A percentile compares a stretch with the other conserved stretches of the same genome.
Evolutionary conservation across 2,888 invertebrate species (phyloP).

Genomic region (Apodemia duryi): DNA sequence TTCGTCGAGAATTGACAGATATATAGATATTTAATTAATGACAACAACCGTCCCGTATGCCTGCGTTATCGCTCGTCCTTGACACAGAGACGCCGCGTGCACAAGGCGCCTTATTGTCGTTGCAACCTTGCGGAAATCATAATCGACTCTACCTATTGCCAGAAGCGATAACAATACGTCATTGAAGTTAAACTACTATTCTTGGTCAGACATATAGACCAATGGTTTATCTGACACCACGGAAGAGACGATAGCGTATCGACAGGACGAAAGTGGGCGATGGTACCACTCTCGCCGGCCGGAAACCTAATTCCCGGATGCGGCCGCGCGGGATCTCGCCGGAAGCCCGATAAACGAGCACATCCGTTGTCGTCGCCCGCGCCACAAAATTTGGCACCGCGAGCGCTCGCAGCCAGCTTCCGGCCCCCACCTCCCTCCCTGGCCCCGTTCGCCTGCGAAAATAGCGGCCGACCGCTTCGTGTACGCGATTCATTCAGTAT

Average conservation of each 20-base stretch:
- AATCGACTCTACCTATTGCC: slow-evolving; percentile 32
- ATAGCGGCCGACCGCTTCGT: slow-evolving; percentile 79
- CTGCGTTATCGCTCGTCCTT: slow-evolving; percentile 74
- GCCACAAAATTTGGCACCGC: slow-evolving; percentile 79
- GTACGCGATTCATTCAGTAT: slow-evolving; percentile 85
- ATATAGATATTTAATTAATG: slow-evolving; percentile 29
- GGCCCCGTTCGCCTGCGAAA: slow-evolving; percentile 70
- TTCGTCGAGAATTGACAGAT: slow-evolving; percentile 15
- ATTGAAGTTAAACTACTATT: slow-evolving; percentile 17
- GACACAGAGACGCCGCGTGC: slow-evolving; percentile 73
- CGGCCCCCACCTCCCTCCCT: slow-evolving; percentile 71
- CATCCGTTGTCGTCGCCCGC: slow-evolving; percentile 77
- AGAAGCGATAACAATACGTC: slow-evolving; percentile 51
- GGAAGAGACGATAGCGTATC: slow-evolving; percentile 11
- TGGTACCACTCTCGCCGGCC: slow-evolving; percentile 70
- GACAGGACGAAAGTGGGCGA: slow-evolving; percentile 71
- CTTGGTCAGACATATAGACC: slow-evolving; percentile 1
- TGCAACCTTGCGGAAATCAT: slow-evolving; percentile 74
- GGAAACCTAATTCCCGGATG: slow-evolving; percentile 79
- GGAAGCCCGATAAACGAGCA: slow-evolving; percentile 78
- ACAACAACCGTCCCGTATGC: slow-evolving; percentile 43
- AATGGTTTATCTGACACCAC: slow-evolving; percentile 9
- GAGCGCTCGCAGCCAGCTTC: slow-evolving; percentile 74
- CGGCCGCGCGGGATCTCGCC: slow-evolving; percentile 76
- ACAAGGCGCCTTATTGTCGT: slow-evolving; percentile 71